Conservation (phyloP, 1,140 invertebrate genomes). For the Adelges cooleyi region DNA sequence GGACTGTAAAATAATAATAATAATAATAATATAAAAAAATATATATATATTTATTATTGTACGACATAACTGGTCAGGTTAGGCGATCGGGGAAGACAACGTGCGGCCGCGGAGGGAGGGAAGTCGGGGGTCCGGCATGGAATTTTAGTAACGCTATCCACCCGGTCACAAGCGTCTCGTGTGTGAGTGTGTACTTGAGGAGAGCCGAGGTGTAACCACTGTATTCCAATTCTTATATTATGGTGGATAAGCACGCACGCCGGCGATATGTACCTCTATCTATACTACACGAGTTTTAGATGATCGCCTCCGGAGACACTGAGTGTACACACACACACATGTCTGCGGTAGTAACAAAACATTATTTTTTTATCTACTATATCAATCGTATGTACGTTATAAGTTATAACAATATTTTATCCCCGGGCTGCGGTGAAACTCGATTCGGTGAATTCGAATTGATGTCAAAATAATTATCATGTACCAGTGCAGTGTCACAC, state of each 20-base stretch:
- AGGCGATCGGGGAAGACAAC: background rate
- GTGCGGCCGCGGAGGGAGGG: background rate
- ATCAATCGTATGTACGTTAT: background rate
- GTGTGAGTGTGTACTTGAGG: background rate
- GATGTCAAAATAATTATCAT: constrained; percentile 12
- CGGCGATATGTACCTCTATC: too few relatives aligned
- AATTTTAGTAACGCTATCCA: background rate
- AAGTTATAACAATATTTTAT: background rate
- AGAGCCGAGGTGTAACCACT: background rate
- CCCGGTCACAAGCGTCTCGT: background rate
- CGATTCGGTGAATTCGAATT: background rate
- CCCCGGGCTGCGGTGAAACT: constrained; percentile 12
- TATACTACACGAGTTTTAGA: background rate
- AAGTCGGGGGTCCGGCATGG: background rate
- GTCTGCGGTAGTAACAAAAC: background rate
- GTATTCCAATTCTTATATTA: background rate
- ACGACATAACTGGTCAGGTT: too few relatives aligned
- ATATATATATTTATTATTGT: too few relatives aligned
- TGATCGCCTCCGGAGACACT: background rate
- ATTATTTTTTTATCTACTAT: background rate
- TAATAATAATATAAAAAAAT: background rate
- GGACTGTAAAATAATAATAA: background rate
- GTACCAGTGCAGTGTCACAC: background rate
- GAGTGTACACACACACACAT: background rate
- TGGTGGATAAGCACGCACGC: background rate